Base-by-base conservation (phyloP, 2,113 vertebrate genomes). In the Tricholaema leucomelas region DNA sequence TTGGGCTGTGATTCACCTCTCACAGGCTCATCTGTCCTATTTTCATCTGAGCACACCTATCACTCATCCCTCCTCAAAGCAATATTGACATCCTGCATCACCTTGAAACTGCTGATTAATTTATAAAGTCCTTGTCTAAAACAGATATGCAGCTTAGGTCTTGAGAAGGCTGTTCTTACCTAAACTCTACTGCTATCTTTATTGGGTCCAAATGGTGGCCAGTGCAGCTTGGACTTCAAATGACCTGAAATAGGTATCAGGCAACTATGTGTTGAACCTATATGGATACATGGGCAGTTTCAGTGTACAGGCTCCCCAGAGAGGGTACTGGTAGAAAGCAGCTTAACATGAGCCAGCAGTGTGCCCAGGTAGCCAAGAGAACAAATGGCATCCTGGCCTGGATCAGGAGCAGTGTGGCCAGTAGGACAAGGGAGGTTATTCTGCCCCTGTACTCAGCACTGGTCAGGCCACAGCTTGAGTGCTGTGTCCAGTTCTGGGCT, bases 181-280 rank as follows among this genome's bases (percentile, higher is more conserved):
- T 75, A 15, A 54, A 81, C 12, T 55, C 36, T 27, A 7, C 7
- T 0, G 3, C 21, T 28, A 25, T 11, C 17, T 88, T 58, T 10
- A 36, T 71, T 71, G 59, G 16, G 36, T 10, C 15, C 66, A 30
- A 70, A 61, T 1, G 1, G 3, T 35, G 35, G 61, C 5, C 36
- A 44, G 2, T 20, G 16, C 3, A 70, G 16, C 16, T 36, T 77
- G 65, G 31, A 63, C 74, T 74, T 83, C 25, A 70, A 54, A 20
- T 10, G 3, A 12, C 6, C 33, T 15, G 42, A 84, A 33, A 35
- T 55, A 61, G 31, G 21, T 38, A 54, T 8, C 58, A 35, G 12
- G 3, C 8, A 55, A 2, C 16, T 59, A 14, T 25, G 2, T 36
- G 4, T 33, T 63, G 15, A 30, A 52, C 10, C 7, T 25, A 0